Evolutionary conservation across 2,888 invertebrate genomes (phyloP).

Genomic region (Hypena proboscidalis): DNA sequence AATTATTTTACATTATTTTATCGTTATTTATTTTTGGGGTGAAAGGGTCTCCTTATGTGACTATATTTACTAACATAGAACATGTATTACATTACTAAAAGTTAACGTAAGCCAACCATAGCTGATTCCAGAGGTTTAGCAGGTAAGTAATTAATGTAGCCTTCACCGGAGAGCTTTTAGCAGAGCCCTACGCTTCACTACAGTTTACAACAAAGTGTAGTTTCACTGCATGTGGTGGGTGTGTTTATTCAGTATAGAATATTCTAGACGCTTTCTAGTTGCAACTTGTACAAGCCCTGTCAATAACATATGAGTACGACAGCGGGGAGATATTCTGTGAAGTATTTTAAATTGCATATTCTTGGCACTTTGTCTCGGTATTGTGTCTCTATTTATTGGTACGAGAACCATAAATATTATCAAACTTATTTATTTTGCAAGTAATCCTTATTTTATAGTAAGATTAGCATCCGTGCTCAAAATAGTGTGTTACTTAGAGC

Average conservation of each 20-base stretch:
- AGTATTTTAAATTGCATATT: constrained; percentile 30
- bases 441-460: no score
- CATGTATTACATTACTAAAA: constrained; percentile 6
- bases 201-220: constrained; percentile 9
- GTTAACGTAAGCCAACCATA: constrained; percentile 7
- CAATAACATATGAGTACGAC: constrained; percentile 33
- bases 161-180: constrained; percentile 20
- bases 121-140: constrained; percentile 28
- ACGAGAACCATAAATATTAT: no score
- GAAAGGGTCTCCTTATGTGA: constrained; percentile 22
- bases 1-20: constrained; percentile 20
- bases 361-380: constrained; percentile 29
- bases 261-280: constrained; percentile 15
- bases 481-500: no score
- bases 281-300: constrained; percentile 25
- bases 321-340: constrained; percentile 25
- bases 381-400: constrained; percentile 23
- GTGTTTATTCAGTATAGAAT: constrained; percentile 4
- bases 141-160: constrained; percentile 31
- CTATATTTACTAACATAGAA: constrained; percentile 14
- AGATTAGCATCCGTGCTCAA: no score
- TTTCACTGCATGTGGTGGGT: constrained; percentile 20
- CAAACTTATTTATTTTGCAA: no score
- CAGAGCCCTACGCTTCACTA: constrained; percentile 15
- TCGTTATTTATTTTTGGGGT: constrained; percentile 26